Evolutionary conservation across 2,888 invertebrate genomes (phyloP).

Genomic region (Meiosimyza decipiens): DNA sequence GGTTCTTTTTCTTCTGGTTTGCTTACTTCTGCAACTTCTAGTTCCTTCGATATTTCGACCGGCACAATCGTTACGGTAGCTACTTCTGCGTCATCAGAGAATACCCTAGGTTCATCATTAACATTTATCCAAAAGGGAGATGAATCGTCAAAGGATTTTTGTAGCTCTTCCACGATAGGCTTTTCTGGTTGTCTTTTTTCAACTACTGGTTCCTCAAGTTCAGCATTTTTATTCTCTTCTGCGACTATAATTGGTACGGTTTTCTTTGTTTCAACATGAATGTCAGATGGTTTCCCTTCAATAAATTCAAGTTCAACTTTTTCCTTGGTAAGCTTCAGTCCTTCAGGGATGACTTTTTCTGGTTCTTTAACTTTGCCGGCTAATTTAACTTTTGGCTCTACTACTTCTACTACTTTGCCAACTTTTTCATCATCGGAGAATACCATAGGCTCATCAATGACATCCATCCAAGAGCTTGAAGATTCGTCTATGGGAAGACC

Average conservation of each 20-base stretch:
- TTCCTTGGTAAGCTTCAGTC: too few species aligned
- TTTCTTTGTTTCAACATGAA: not conserved
- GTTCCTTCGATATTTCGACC: not conserved
- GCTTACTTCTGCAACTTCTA: not conserved
- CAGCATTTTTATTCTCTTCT: too few species aligned
- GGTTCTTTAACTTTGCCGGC: not conserved
- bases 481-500: conserved; percentile 55
- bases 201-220: not conserved
- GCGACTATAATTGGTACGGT: not conserved
- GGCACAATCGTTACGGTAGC: too few species aligned
- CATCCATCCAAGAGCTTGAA: conserved; percentile 56
- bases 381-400: not conserved
- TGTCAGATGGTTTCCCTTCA: too few species aligned
- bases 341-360: not conserved
- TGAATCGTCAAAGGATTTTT: conserved; percentile 51
- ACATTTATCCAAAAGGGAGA: conserved; percentile 57
- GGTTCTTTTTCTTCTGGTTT: not conserved
- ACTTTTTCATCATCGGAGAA: conserved; percentile 55
- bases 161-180: conserved; percentile 22
- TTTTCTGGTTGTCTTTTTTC: conserved; percentile 6
- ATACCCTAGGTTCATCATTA: conserved; percentile 57
- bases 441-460: conserved; percentile 57
- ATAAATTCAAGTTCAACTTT: too few species aligned
- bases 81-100: conserved; percentile 54
- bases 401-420: not conserved